Percentiles rank a stretch among this genome's conserved stretches.
Evolutionary conservation across 2,888 invertebrate species (phyloP).

Genomic region (Labia minor): DNA sequence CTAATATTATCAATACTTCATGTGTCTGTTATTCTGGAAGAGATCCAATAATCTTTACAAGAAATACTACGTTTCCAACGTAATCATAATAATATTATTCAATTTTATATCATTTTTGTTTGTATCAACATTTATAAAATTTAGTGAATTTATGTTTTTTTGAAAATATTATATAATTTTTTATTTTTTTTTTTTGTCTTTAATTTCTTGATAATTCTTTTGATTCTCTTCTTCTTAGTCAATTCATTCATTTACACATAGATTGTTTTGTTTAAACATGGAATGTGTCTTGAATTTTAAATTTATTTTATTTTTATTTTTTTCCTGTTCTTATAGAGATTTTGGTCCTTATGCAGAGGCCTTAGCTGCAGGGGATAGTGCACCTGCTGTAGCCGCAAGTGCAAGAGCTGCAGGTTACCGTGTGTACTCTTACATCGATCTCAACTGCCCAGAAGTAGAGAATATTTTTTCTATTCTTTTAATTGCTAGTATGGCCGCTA

Average conservation of each 20-base stretch:
- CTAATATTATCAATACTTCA: slow-evolving; percentile 34
- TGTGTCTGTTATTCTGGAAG: slow-evolving; percentile 35
- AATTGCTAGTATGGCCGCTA: slow-evolving; percentile 36
- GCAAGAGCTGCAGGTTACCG: slow-evolving; percentile 16
- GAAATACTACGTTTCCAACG: too few species aligned
- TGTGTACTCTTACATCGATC: slow-evolving; percentile 37
- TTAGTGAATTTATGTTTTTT: too few species aligned
- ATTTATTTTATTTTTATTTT: not conserved
- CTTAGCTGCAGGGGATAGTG: not conserved
- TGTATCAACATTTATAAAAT: too few species aligned
- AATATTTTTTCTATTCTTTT: slow-evolving; percentile 36
- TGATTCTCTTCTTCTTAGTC: too few species aligned
- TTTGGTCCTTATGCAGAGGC: not conserved
- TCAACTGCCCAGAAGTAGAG: slow-evolving; percentile 37
- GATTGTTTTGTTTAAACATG: not conserved
- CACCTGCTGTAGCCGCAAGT: not conserved
- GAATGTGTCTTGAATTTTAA: not conserved
- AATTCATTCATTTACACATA: too few species aligned
- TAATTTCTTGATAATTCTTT: not conserved
- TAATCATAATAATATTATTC: too few species aligned
- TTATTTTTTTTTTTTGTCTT: not conserved
- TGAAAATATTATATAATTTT: not conserved
- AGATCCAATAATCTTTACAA: not conserved
- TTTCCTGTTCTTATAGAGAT: not conserved
- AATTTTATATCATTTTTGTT: too few species aligned